Evolutionary conservation across 2,797 vertebrate species (phyloP).

Genomic region (Sebastes itinus): DNA sequence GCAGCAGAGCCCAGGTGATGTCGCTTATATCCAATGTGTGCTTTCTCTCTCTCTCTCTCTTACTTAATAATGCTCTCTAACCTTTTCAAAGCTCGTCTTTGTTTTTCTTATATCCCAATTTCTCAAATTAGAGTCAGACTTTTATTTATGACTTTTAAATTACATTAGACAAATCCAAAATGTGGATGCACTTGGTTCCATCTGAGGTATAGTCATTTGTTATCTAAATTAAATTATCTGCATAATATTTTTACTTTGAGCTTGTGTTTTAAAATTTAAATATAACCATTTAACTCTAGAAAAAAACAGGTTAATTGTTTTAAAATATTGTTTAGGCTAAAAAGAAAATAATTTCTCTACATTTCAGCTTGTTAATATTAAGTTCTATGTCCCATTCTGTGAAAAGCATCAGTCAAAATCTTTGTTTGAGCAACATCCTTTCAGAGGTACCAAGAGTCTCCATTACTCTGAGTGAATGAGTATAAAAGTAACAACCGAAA

Average conservation of each 20-base stretch:
- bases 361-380: background rate
- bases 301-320: background rate
- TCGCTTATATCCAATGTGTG: background rate
- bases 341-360: background rate
- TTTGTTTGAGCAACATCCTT: background rate
- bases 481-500: background rate
- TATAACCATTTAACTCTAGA: background rate
- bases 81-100: background rate
- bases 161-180: background rate
- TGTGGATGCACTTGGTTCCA: background rate
- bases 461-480: background rate
- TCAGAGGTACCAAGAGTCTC: background rate
- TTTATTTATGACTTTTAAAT: background rate
- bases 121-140: background rate
- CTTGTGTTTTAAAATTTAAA: background rate
- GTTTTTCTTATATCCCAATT: background rate
- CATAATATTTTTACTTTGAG: background rate
- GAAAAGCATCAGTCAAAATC: background rate
- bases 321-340: background rate
- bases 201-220: background rate
- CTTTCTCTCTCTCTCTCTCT: background rate
- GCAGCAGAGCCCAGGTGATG: slow-evolving; percentile 88
- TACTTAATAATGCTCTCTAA: slow-evolving; percentile 1
- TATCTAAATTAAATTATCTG: background rate
- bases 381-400: background rate